These are phyloP conservation scores for Drosophila mimica DNA, from an alignment of 2,888 invertebrate genomes.

Conservation along the genomic window DNA sequence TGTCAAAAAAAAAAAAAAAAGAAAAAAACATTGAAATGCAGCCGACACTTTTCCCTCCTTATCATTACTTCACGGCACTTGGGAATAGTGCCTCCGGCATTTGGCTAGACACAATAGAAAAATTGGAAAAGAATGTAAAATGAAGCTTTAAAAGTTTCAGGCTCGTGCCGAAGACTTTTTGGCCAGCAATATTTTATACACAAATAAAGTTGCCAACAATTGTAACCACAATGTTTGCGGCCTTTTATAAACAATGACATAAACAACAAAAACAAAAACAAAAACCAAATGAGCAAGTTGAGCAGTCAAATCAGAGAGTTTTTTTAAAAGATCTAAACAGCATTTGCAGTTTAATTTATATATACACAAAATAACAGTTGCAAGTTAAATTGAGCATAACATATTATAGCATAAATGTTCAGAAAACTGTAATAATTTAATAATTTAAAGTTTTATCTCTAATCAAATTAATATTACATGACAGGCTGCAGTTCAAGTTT, in stretches of 20 bases:
- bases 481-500: conserved; percentile 4
- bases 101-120: conserved; percentile 32
- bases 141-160: conserved; percentile 56
- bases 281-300: background rate
- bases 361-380: conserved; percentile 18
- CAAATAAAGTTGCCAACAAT: conserved; percentile 49
- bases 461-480: conserved; percentile 34
- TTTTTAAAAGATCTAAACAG: background rate
- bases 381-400: conserved; percentile 49
- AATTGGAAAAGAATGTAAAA: conserved; percentile 17
- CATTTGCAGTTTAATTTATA: background rate
- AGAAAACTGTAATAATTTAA: conserved; percentile 21
- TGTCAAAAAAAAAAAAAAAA: too few relatives aligned
- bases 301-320: background rate
- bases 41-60: conserved; percentile 22
- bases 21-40: conserved; percentile 38
- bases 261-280: conserved; percentile 2
- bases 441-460: conserved; percentile 6
- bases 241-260: conserved; percentile 24
- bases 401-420: conserved; percentile 35
- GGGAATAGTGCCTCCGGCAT: conserved; percentile 34
- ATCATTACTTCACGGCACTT: background rate
- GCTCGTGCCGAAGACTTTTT: conserved; percentile 33
- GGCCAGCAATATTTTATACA: conserved; percentile 59
- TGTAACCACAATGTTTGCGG: conserved; percentile 43